phyloP scores from a whole-genome alignment of 1,140 invertebrate species.

The Condylostylus longicornis region DNA sequence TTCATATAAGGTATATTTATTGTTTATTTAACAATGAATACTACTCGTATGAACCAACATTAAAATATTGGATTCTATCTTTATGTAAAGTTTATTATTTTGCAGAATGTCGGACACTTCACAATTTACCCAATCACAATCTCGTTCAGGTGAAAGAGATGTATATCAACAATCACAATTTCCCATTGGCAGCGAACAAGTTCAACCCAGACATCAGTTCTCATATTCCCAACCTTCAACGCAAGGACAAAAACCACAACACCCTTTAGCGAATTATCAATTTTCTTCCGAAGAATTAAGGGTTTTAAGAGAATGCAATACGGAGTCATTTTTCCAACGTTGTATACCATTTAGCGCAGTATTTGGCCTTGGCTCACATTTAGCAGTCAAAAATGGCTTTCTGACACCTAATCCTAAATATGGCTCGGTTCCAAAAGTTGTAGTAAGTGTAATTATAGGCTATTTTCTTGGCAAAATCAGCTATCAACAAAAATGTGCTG shows the following conservation, averaged over 20 bases:
- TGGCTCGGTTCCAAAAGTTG: conserved; percentile 50
- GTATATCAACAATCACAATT: too few species aligned
- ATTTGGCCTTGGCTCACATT: conserved; percentile 41
- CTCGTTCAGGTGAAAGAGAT: too few species aligned
- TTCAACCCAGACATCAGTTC: too few species aligned
- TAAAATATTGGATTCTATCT: too few species aligned
- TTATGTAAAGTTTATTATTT: too few species aligned
- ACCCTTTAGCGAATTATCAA: conserved; percentile 34
- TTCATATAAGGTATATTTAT: too few species aligned
- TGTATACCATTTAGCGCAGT: conserved; percentile 46
- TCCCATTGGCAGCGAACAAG: too few species aligned
- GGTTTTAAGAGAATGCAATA: conserved; percentile 52
- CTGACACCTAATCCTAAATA: conserved; percentile 36
- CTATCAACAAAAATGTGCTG: conserved; percentile 53
- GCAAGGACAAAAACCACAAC: conserved; percentile 10
- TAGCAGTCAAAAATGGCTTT: conserved; percentile 42
- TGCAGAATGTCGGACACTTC: too few species aligned
- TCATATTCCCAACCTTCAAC: too few species aligned
- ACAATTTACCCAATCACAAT: too few species aligned
- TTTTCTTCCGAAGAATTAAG: conserved; percentile 46
- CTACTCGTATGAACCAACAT: too few species aligned
- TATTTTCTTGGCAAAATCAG: conserved; percentile 63
- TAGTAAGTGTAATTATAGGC: conserved; percentile 45
- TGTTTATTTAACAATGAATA: too few species aligned
- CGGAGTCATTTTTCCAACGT: conserved; percentile 53